Evolutionary conservation across 2,797 vertebrate species (phyloP).

Genomic region (Schizopygopsis pylzovi): DNA sequence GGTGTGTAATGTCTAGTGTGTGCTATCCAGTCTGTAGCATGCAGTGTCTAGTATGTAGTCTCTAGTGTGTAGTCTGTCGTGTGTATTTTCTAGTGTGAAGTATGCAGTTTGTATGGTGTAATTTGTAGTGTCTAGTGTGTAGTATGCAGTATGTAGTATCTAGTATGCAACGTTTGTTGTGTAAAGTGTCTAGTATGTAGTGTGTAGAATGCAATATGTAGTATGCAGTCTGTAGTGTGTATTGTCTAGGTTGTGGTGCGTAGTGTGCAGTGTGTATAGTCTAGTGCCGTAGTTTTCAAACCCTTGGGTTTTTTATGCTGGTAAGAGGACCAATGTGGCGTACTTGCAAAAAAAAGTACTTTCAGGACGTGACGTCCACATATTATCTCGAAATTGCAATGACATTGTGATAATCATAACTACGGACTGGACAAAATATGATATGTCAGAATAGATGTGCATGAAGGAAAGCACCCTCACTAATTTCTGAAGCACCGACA

Average conservation of each 20-base stretch:
- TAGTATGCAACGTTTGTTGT: not conserved
- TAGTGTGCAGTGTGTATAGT: constrained; percentile 20
- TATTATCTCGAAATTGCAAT: too few species aligned
- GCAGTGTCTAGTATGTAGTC: constrained; percentile 31
- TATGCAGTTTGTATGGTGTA: not conserved
- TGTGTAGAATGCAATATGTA: rapidly evolving
- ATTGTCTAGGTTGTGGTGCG: constrained; percentile 30
- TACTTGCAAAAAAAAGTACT: too few species aligned
- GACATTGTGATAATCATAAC: too few species aligned
- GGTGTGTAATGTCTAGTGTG: not conserved
- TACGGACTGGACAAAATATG: too few species aligned
- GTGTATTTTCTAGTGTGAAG: not conserved
- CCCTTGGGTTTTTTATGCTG: too few species aligned
- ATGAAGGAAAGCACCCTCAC: too few species aligned
- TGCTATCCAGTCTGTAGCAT: constrained; percentile 32
- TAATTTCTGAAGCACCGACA: too few species aligned
- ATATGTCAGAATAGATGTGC: too few species aligned
- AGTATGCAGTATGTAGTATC: not conserved
- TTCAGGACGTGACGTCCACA: too few species aligned
- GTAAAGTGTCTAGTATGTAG: not conserved
- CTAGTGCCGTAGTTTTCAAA: not conserved
- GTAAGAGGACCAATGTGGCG: too few species aligned
- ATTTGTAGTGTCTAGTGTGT: not conserved
- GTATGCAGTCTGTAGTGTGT: not conserved
- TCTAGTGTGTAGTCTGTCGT: constrained; percentile 20